These are phyloP conservation scores for Chiloscyllium plagiosum DNA, from an alignment of 2,113 vertebrate genomes.

Conservation along the genomic window DNA sequence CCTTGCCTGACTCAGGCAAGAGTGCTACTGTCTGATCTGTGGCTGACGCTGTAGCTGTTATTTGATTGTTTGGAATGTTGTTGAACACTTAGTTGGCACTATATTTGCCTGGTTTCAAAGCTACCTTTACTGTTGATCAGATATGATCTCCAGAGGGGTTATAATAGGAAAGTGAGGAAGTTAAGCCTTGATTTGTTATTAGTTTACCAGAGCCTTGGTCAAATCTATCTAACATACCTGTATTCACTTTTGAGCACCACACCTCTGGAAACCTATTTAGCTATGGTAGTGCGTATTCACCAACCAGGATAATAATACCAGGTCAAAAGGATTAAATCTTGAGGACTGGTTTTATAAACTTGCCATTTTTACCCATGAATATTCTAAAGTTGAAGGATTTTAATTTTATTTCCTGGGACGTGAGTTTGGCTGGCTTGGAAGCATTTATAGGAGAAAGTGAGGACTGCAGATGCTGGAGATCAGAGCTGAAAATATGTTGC, in stretches of 20 bases:
- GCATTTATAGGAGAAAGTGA: too few species aligned
- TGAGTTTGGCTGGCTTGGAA: too few species aligned
- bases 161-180: not conserved
- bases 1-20: too few species aligned
- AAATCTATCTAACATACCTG: not conserved
- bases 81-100: not conserved
- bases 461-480: too few species aligned
- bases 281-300: not conserved
- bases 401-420: too few species aligned
- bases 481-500: too few species aligned
- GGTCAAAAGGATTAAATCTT: not conserved
- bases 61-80: not conserved
- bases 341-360: not conserved
- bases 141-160: not conserved
- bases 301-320: not conserved
- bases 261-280: not conserved
- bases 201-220: not conserved
- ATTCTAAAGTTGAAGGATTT: not conserved
- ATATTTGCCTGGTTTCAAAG: not conserved
- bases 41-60: not conserved
- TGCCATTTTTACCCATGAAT: not conserved
- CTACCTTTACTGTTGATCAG: not conserved
- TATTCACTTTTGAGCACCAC: not conserved
- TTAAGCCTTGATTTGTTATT: not conserved
- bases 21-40: too few species aligned